Evolutionary conservation across 23 tunicate genomes (phyloP).

Genomic region (Styela plicata): DNA sequence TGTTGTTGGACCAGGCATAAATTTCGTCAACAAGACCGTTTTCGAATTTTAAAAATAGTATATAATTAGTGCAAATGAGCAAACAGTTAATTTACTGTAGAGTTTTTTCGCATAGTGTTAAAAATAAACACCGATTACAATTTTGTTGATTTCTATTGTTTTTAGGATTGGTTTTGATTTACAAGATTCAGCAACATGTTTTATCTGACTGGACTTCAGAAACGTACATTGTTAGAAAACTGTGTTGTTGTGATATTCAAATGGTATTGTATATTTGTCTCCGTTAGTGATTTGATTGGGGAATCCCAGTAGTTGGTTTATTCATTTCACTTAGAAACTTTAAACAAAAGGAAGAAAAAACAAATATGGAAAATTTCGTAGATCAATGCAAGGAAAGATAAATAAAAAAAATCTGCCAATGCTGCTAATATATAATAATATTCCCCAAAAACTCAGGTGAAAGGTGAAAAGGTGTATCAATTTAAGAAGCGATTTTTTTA

Average conservation of each 20-base stretch:
- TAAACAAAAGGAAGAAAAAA: no score
- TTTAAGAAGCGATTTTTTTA: no score
- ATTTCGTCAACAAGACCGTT: no score
- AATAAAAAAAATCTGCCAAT: neutral
- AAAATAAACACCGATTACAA: neutral
- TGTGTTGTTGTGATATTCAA: neutral
- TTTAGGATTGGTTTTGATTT: neutral
- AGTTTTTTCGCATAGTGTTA: neutral
- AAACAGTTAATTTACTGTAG: neutral
- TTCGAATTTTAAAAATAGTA: no score
- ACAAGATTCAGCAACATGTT: neutral
- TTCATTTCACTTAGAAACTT: no score
- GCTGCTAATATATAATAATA: neutral
- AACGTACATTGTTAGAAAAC: neutral
- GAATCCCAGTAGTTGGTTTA: no score
- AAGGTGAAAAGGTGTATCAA: no score
- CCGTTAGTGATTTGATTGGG: no score
- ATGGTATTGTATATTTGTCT: neutral
- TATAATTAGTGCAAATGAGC: neutral
- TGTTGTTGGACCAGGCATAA: no score
- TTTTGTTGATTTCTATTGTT: no score
- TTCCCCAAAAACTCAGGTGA: no score
- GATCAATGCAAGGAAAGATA: neutral
- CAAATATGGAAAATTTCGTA: no score
- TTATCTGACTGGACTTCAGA: neutral